These are phyloP conservation scores for Saguinus imperator DNA, from an alignment of 2,113 vertebrate genomes.

Conservation along the genomic window DNA sequence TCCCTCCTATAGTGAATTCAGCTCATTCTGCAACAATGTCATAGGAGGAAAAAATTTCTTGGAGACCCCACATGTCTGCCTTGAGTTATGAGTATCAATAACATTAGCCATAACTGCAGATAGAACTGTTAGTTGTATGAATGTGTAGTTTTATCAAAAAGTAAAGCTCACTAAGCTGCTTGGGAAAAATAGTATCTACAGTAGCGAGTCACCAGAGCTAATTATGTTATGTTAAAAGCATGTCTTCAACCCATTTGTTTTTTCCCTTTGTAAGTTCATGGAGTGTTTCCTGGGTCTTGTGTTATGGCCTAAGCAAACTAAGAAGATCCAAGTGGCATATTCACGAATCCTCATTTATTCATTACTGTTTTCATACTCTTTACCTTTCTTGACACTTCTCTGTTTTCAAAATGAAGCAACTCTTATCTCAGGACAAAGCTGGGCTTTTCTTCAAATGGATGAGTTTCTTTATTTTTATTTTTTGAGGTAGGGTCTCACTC, in stretches of 20 bases:
- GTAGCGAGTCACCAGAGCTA: constrained; percentile 8
- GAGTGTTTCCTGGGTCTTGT: constrained; percentile 49
- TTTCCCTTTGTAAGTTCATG: constrained; percentile 56
- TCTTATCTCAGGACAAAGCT: not conserved
- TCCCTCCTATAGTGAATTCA: not conserved
- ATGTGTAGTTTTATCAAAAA: constrained; percentile 64
- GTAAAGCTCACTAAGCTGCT: constrained; percentile 48
- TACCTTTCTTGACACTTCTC: not conserved
- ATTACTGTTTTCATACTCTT: constrained; percentile 3
- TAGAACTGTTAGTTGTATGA: constrained; percentile 41
- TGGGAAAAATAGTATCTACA: not conserved
- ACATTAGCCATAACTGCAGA: constrained; percentile 44
- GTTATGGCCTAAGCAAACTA: constrained; percentile 40
- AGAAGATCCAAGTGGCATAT: not conserved
- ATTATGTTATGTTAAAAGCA: constrained; percentile 47
- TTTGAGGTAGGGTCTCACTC: too few species aligned
- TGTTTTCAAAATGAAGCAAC: not conserved
- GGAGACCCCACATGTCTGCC: not conserved
- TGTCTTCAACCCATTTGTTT: constrained; percentile 24
- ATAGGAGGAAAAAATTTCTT: constrained; percentile 45
- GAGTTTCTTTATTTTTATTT: not conserved
- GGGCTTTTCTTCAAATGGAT: not conserved
- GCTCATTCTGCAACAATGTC: not conserved
- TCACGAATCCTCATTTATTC: not conserved
- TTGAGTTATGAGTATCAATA: constrained; percentile 62